Base-by-base conservation (phyloP, 2,888 invertebrate genomes). In the Camptogramma bilineatum region DNA sequence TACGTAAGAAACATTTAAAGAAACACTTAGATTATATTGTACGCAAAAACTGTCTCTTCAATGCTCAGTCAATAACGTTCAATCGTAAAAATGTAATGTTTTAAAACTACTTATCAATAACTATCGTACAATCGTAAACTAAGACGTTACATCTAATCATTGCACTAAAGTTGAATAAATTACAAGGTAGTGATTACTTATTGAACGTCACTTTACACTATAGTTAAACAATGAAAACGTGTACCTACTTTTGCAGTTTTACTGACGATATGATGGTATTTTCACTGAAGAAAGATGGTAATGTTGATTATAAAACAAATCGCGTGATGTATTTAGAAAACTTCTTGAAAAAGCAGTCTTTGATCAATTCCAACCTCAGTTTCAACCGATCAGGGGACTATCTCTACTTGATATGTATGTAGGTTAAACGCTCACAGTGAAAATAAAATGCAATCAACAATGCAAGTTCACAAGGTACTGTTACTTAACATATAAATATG, bases 161-260 rank as follows among this genome's bases (percentile, higher is more conserved):
- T 93, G 93, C 93, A 93, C 93, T 92, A 92, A 91, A 87, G 84
- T 91, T 91, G 86, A 90, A 91, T 91, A 90, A 91, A 88, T 91
- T 90, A 91, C 86, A 87, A 75, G 81, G 86, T 82, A 84, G 83
- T 84, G 83, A 87, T 82, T 77, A 74, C 76, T 56, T 81, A 82
- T 80, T 81, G 77, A 83, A 82, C 74, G 70, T 80, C 76, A 75
- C 71, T 76, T 76, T 74, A 77, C 74, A 78, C 73, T 70, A 74
- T 74, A 67, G 70, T 70, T 71, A 76, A 66, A 73, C 68, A 76
- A 79, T 71, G 70, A 75, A 82, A 78, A 54, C 63, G 68, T 82
- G 82, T 81, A 82, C 80, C 82, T 82, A 82, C 78, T 76, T 66
- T 71, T 75, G 75, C 76, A 79, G 75, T 79, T 82, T 79, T 73